These are phyloP conservation scores for Clarias laeviceps DNA, from an alignment of 2,797 vertebrate species.

Conservation along the genomic window DNA sequence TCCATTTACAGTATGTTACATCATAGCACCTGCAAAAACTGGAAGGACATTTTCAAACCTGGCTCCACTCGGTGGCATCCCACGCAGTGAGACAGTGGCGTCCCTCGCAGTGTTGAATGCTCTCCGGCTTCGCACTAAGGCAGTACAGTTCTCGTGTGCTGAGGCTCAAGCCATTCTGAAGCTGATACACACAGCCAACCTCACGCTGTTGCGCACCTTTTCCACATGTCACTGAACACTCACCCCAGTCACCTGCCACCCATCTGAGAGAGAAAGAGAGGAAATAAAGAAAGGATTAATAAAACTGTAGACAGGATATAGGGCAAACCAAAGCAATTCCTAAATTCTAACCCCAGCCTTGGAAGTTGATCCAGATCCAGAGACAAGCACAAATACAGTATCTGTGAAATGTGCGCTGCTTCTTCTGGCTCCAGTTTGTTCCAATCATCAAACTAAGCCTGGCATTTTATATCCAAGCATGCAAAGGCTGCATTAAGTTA, in stretches of 20 bases:
- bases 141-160: constrained; percentile 86
- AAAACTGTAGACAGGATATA: neutral
- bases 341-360: neutral
- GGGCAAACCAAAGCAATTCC: neutral
- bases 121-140: constrained; percentile 78
- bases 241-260: constrained; percentile 86
- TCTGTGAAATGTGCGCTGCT: neutral
- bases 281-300: neutral
- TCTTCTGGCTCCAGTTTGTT: neutral
- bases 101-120: constrained; percentile 86
- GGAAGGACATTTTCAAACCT: constrained; percentile 72
- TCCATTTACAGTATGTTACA: neutral
- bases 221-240: constrained; percentile 88
- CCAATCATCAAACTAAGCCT: neutral
- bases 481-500: neutral
- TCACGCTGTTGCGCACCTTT: constrained; percentile 87
- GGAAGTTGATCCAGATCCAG: neutral
- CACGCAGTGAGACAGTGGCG: constrained; percentile 88
- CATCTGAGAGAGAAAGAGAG: constrained; percentile 76
- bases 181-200: constrained; percentile 86
- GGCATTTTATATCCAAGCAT: neutral
- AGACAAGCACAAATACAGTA: neutral
- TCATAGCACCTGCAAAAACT: neutral
- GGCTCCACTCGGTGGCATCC: constrained; percentile 95
- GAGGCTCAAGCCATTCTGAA: constrained; percentile 88